Evolutionary conservation across 2,888 invertebrate species (phyloP).

Genomic region (Epinotia brunnichana): DNA sequence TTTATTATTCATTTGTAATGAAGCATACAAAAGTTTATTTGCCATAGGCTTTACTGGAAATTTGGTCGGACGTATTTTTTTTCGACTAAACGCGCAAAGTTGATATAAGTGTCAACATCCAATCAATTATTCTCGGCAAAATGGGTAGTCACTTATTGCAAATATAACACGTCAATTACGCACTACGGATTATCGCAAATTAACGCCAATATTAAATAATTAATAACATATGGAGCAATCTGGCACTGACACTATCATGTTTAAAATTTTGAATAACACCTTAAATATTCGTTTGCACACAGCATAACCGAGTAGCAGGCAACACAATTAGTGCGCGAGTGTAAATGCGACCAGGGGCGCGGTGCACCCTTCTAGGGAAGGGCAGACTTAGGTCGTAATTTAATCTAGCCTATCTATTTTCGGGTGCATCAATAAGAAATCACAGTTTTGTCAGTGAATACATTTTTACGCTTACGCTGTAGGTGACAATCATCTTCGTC

Average conservation of each 20-base stretch:
- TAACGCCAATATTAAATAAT: not conserved
- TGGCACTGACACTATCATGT: not conserved
- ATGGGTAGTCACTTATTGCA: no score
- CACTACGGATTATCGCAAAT: not conserved
- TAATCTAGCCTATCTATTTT: not conserved
- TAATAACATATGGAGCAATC: not conserved
- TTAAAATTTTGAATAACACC: conserved; percentile 4
- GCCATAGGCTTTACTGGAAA: no score
- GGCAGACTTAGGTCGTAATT: not conserved
- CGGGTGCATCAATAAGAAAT: not conserved
- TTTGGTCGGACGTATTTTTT: no score
- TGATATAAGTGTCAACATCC: no score
- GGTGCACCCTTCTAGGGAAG: conserved; percentile 70
- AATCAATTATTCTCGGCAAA: no score
- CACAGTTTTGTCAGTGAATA: not conserved
- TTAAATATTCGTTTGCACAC: conserved; percentile 61
- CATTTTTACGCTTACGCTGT: no score
- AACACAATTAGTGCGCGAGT: conserved; percentile 77
- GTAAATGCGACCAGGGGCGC: conserved; percentile 64
- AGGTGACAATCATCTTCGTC: no score
- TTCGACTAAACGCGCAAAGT: no score
- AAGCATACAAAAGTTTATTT: no score
- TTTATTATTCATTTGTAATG: no score
- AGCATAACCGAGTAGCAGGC: conserved; percentile 64
- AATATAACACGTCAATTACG: not conserved